Evolutionary conservation across 2,113 vertebrate species (phyloP).

Genomic region (Mustela nigripes): DNA sequence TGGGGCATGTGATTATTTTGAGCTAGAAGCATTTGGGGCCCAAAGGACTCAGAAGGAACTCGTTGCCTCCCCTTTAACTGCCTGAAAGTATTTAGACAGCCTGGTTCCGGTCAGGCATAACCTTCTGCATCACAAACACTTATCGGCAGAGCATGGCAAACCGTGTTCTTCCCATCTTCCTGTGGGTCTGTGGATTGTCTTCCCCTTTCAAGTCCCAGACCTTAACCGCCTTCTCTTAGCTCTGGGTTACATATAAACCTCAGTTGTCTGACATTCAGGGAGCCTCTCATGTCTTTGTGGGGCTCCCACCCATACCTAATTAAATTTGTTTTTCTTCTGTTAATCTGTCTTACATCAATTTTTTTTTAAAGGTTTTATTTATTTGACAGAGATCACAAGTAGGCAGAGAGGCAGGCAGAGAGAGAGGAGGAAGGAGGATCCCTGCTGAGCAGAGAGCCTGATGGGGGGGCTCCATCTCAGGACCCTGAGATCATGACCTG

Average conservation of each 20-base stretch:
- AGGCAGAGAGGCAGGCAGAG: too few relatives aligned
- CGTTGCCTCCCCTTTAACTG: not conserved
- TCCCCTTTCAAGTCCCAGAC: not conserved
- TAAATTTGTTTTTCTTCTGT: not conserved
- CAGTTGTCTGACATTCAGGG: not conserved
- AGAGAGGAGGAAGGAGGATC: too few relatives aligned
- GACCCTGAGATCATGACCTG: too few relatives aligned
- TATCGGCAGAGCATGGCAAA: not conserved
- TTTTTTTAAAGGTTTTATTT: not conserved
- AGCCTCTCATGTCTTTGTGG: not conserved
- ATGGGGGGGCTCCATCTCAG: too few relatives aligned
- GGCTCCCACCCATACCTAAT: not conserved
- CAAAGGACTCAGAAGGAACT: not conserved
- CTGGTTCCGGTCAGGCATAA: not conserved
- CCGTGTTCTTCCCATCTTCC: not conserved
- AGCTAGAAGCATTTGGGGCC: not conserved
- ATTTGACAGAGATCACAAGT: too few relatives aligned
- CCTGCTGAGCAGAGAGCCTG: too few relatives aligned
- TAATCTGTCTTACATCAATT: not conserved
- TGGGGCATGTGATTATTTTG: not conserved
- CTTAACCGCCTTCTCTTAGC: not conserved
- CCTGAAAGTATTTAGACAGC: not conserved
- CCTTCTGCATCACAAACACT: not conserved
- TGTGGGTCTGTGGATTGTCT: not conserved
- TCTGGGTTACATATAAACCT: not conserved